These are phyloP conservation scores for Mongoloraphidia duomilia DNA, from an alignment of 2,888 invertebrate species.

Conservation along the genomic window DNA sequence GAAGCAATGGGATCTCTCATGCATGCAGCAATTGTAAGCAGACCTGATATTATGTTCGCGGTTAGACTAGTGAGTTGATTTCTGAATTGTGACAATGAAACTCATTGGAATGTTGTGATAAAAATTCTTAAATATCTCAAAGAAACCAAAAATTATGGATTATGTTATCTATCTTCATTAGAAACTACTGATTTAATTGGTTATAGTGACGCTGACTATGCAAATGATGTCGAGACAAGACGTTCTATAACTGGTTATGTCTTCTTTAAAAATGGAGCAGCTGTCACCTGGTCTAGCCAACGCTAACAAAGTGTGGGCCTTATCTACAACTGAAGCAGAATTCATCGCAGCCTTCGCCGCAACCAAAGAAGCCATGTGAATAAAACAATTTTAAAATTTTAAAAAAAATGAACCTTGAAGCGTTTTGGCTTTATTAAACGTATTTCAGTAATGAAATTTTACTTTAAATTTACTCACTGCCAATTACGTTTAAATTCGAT, in stretches of 20 bases:
- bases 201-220: constrained; percentile 13
- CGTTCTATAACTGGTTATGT: constrained; percentile 11
- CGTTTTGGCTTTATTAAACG: too few species aligned
- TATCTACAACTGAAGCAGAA: constrained; percentile 3
- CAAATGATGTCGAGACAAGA: constrained; percentile 10
- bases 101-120: constrained; percentile 13
- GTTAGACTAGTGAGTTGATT: constrained; percentile 10
- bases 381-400: too few species aligned
- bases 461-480: too few species aligned
- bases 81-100: constrained; percentile 1
- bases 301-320: constrained; percentile 8
- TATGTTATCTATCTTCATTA: constrained; percentile 5
- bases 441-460: too few species aligned
- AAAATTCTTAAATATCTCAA: constrained; percentile 12
- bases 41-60: constrained; percentile 13
- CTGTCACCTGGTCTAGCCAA: constrained; percentile 10
- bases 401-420: too few species aligned
- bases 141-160: constrained; percentile 8
- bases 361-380: background rate
- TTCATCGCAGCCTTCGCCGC: background rate
- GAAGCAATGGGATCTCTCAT: constrained; percentile 11
- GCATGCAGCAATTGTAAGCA: constrained; percentile 9
- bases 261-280: constrained; percentile 7
- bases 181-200: constrained; percentile 2
- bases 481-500: too few species aligned